phyloP scores from a whole-genome alignment of 2,888 invertebrate genomes.

The Melipona bicolor region DNA sequence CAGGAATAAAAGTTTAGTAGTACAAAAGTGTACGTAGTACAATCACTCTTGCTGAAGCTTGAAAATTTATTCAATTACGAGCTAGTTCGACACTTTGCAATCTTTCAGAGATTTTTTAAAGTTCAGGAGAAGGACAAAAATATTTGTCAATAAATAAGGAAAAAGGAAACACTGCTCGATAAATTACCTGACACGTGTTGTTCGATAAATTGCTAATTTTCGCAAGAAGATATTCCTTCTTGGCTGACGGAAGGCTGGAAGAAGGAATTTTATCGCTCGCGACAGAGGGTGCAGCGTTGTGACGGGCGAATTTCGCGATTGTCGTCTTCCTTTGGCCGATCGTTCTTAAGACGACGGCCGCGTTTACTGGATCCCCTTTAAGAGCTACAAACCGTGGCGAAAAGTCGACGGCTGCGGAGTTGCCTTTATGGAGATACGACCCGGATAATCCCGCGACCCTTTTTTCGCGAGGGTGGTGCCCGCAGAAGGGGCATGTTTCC shows the following conservation, averaged over 20 bases:
- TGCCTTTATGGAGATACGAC: constrained; percentile 69
- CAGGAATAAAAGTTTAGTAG: too few relatives aligned
- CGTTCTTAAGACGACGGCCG: neutral
- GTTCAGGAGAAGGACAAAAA: too few relatives aligned
- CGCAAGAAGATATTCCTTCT: too few relatives aligned
- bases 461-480: constrained; percentile 12
- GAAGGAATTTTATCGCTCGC: neutral
- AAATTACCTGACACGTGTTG: too few relatives aligned
- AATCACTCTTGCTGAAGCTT: too few relatives aligned
- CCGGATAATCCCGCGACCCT: constrained; percentile 65
- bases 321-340: constrained; percentile 5
- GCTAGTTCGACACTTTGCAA: too few relatives aligned
- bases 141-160: too few relatives aligned
- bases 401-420: constrained; percentile 55
- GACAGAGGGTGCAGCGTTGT: neutral
- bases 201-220: too few relatives aligned
- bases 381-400: constrained; percentile 54
- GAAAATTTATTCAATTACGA: too few relatives aligned
- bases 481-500: constrained; percentile 28
- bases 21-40: too few relatives aligned
- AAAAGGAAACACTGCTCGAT: too few relatives aligned
- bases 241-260: neutral
- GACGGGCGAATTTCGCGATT: neutral
- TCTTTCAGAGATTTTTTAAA: too few relatives aligned
- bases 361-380: constrained; percentile 54